A percentile compares a stretch with the other conserved stretches of the same genome.
Conservation (phyloP, 2,113 vertebrate genomes). For the Petrocephalus microphthalmus region DNA sequence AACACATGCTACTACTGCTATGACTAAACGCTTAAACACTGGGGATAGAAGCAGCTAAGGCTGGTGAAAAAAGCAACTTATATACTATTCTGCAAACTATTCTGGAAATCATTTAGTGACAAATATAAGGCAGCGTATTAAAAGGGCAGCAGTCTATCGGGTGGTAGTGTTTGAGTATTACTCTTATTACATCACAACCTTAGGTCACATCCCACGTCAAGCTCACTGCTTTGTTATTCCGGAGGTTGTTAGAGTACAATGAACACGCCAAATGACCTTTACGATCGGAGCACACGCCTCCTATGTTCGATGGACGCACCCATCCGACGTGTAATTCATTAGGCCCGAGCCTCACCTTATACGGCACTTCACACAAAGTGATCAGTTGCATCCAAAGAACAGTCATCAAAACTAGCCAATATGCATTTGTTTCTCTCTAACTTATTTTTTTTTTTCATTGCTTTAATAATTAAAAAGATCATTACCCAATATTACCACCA, state of each 20-base stretch:
- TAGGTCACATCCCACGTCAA: neutral
- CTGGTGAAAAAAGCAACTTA: neutral
- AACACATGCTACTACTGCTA: neutral
- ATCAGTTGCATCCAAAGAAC: neutral
- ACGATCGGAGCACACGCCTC: neutral
- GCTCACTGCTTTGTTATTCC: neutral
- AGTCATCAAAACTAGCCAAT: neutral
- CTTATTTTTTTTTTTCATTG: neutral
- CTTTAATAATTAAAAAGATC: neutral
- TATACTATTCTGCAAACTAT: neutral
- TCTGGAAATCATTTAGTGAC: neutral
- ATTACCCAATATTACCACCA: neutral
- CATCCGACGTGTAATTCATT: neutral
- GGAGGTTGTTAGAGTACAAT: neutral
- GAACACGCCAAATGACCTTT: neutral
- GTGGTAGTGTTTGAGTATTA: neutral
- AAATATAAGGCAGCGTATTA: neutral
- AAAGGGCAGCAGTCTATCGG: neutral
- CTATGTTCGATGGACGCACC: neutral
- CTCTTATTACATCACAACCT: neutral
- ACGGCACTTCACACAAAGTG: neutral
- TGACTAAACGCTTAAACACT: no score
- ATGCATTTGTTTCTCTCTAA: neutral
- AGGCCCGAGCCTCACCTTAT: neutral
- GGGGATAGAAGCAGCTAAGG: neutral